A percentile compares a stretch with the other conserved stretches of the same genome.
Conservation (phyloP, 2,797 vertebrate genomes). For the Manis javanica region DNA sequence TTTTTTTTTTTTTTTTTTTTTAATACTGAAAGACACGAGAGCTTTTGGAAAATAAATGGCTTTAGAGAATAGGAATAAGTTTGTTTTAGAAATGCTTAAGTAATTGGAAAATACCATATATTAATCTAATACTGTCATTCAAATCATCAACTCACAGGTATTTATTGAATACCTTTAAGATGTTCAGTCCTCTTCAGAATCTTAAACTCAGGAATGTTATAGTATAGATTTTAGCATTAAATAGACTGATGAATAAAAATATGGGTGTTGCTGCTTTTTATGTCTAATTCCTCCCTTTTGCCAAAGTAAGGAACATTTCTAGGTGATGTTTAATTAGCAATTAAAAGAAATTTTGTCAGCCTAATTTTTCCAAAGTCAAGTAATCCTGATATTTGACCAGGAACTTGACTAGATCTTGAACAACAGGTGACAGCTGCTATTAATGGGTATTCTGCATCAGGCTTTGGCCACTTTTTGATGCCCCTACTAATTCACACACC, state of each 20-base stretch:
- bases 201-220: conserved; percentile 19
- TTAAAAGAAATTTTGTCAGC: not conserved
- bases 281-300: conserved; percentile 8
- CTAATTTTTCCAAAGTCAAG: not conserved
- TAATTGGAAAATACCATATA: not conserved
- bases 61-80: conserved; percentile 27
- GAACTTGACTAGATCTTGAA: conserved; percentile 28
- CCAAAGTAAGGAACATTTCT: not conserved
- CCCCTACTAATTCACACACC: not conserved
- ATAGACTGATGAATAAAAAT: conserved; percentile 22
- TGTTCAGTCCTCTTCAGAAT: conserved; percentile 36
- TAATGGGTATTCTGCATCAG: not conserved
- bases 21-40: not conserved
- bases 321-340: not conserved
- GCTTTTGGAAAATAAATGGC: conserved; percentile 59
- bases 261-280: not conserved
- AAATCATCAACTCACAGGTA: conserved; percentile 17
- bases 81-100: conserved; percentile 51
- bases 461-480: not conserved
- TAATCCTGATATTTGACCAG: conserved; percentile 7
- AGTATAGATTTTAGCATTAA: not conserved
- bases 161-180: not conserved
- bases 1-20: conserved; percentile 18
- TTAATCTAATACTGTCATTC: not conserved
- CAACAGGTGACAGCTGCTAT: not conserved